phyloP scores from a whole-genome alignment of 2,888 invertebrate genomes.

The Clanis bilineata region DNA sequence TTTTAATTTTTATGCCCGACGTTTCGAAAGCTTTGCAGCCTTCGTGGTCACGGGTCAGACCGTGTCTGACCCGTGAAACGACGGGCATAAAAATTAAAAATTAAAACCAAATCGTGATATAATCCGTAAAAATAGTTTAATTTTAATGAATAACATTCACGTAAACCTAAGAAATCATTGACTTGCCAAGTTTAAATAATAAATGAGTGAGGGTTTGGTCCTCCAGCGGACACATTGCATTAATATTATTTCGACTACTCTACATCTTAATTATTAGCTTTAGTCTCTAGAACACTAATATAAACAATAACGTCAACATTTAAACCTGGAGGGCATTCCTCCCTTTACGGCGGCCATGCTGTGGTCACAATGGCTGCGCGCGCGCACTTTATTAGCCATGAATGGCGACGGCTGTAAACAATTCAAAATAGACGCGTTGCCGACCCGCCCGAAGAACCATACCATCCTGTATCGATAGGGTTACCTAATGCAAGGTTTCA shows the following conservation, averaged over 20 bases:
- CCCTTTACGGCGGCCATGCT: constrained; percentile 47
- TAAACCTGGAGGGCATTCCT: constrained; percentile 52
- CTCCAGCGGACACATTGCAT: background rate
- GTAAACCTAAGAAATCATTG: too few species aligned
- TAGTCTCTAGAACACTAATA: background rate
- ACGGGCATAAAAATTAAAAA: too few species aligned
- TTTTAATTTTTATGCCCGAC: too few species aligned
- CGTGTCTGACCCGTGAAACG: too few species aligned
- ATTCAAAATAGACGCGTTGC: constrained; percentile 62
- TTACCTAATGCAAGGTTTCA: too few species aligned
- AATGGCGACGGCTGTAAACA: constrained; percentile 63
- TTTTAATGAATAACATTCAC: too few species aligned
- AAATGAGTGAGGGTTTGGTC: too few species aligned
- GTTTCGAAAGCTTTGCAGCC: too few species aligned
- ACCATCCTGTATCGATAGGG: background rate
- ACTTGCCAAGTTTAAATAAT: too few species aligned
- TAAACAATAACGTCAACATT: constrained; percentile 29
- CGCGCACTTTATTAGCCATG: constrained; percentile 62
- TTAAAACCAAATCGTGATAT: too few species aligned
- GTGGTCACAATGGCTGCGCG: constrained; percentile 51
- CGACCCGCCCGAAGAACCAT: background rate
- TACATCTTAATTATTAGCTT: background rate
- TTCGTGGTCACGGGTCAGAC: too few species aligned
- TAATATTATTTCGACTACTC: background rate
- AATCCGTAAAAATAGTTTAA: too few species aligned